A percentile compares a stretch with the other conserved stretches of the same genome.
phyloP scores from a whole-genome alignment of 2,113 vertebrate species.

The Neolamprologus sp. region DNA sequence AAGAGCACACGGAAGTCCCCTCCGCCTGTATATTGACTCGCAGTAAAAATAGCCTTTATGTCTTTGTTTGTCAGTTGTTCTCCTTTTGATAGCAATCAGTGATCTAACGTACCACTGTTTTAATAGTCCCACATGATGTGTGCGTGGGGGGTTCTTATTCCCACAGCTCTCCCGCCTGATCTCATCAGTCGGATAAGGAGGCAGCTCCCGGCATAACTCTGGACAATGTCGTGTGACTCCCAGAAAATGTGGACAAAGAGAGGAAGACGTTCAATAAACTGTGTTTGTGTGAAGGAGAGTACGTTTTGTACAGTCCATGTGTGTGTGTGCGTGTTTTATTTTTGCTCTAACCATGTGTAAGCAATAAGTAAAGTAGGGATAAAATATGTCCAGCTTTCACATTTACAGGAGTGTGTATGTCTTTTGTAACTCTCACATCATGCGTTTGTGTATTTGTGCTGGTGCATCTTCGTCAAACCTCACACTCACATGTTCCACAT shows the following conservation, averaged over 20 bases:
- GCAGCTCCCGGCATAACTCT: slow-evolving; percentile 32
- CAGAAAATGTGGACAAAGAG: slow-evolving; percentile 60
- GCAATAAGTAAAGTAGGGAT: neutral
- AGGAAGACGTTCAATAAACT: slow-evolving; percentile 60
- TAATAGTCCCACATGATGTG: slow-evolving; percentile 17
- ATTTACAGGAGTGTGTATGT: neutral
- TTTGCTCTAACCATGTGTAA: neutral
- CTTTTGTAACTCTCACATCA: neutral
- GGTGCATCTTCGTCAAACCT: neutral
- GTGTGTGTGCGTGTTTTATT: neutral
- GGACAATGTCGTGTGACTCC: slow-evolving; percentile 59
- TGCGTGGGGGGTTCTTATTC: slow-evolving; percentile 2
- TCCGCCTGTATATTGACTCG: slow-evolving; percentile 13
- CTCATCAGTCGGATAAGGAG: slow-evolving; percentile 36
- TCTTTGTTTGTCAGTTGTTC: slow-evolving; percentile 24
- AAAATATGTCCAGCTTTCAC: neutral
- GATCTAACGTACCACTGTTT: slow-evolving; percentile 20
- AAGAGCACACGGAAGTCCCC: slow-evolving; percentile 23
- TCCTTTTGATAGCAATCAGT: slow-evolving; percentile 36
- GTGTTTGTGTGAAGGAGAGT: neutral
- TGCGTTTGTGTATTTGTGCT: neutral
- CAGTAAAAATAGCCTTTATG: slow-evolving; percentile 7
- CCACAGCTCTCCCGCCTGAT: slow-evolving; percentile 14
- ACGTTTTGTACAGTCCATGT: neutral
- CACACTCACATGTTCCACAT: slow-evolving; percentile 33